phyloP scores from a whole-genome alignment of 2,797 vertebrate species.

The Hirundo rustica region DNA sequence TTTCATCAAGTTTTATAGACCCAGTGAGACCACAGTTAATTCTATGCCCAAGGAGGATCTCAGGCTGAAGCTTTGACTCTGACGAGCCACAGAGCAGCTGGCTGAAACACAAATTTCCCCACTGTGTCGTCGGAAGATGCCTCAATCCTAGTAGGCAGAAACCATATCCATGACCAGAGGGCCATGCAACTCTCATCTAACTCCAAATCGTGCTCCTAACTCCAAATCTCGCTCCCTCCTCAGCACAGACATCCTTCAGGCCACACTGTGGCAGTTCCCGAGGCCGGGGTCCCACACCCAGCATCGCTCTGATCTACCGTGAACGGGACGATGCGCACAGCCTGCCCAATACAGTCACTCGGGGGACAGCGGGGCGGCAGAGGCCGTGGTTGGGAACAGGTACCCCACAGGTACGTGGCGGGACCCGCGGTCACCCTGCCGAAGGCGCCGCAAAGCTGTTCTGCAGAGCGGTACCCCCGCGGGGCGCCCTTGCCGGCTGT shows the following conservation, averaged over 20 bases:
- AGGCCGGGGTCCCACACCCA: background rate
- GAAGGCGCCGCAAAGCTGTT: background rate
- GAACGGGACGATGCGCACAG: background rate
- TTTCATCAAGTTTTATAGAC: accelerated
- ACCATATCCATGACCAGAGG: background rate
- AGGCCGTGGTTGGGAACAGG: background rate
- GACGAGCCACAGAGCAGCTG: background rate
- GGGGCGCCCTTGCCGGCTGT: background rate
- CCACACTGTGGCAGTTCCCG: background rate
- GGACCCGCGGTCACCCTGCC: accelerated
- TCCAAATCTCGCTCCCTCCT: too few relatives aligned
- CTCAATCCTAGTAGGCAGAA: accelerated
- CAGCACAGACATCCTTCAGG: background rate
- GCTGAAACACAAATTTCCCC: background rate
- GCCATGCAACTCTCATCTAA: background rate
- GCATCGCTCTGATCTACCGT: accelerated
- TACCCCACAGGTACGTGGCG: accelerated
- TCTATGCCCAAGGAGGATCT: background rate
- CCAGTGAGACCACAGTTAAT: accelerated
- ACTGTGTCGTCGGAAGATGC: accelerated
- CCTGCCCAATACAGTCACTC: accelerated
- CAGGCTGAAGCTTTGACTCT: background rate
- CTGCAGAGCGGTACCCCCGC: background rate
- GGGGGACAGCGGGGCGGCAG: background rate
- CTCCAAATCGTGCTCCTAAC: background rate